Base-by-base conservation (phyloP, 2,113 vertebrate species). In the Zosterops japonicus region DNA sequence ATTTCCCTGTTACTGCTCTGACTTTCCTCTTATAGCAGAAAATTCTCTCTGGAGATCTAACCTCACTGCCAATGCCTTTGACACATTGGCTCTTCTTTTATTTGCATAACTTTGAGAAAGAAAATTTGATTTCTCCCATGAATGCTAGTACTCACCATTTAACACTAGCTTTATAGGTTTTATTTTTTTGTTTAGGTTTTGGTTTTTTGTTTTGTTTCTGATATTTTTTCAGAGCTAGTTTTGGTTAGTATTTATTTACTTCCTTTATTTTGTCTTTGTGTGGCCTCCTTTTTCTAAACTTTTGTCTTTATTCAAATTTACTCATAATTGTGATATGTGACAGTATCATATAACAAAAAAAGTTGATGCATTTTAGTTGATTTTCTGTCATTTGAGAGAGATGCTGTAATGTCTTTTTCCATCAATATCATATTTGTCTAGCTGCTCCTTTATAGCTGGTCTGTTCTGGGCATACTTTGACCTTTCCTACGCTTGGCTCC, bases 401-500 rank as follows among this genome's bases (percentile, higher is more conserved):
- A 6, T 76, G 9, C 28, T 85, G 8, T 60, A 55, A 57, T 49
- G 8, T 25, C 15, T 75, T 80, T 80, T 41, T 6, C 33, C 6
- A 27, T 59, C 17, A 55, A 9, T 35, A 56, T 81, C 23, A 69
- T 60, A 39, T 18, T 33, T 83, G 42, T 77, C 6, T 1, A 56
- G 36, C 11, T 24, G 7, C 25, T 39, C 52, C 2, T 11, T 67
- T 61, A 64, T 47, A 77, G 35, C 4, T 83, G 14, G 8, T 59
- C n/a, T 53, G 5, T 31, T 68, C 39, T 59, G 68, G 11, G 29
- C 23, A 25, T 21, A 33, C 8, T 77, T 71, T 44, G n/a, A 49
- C 5, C 22, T 36, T 64, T 75, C 41, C 2, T 22, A 5, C 0
- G 0, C n/a, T 60, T 68, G 49, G 4, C 25, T 91, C 4, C 5